phyloP scores from a whole-genome alignment of 2,797 vertebrate species.

The Cuculus canorus region DNA sequence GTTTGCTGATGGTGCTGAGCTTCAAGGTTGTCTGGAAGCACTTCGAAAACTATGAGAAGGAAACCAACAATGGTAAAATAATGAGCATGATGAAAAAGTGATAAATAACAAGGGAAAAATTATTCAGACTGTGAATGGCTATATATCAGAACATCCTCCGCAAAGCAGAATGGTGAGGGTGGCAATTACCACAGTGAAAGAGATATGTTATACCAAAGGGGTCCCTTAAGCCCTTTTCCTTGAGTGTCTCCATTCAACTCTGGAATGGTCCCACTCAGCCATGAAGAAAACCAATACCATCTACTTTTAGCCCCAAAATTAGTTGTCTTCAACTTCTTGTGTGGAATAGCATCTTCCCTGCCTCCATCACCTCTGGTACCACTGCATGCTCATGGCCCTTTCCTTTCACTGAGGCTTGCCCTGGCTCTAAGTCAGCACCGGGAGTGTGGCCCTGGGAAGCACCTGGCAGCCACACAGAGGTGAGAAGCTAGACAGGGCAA shows the following conservation, averaged over 20 bases:
- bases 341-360: not conserved
- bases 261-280: not conserved
- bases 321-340: not conserved
- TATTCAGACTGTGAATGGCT: not conserved
- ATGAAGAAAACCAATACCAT: not conserved
- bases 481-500: not conserved
- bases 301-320: not conserved
- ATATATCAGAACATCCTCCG: not conserved
- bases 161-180: not conserved
- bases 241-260: not conserved
- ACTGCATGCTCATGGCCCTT: rapidly evolving
- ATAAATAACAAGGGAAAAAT: not conserved
- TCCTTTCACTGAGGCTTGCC: not conserved
- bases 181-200: not conserved
- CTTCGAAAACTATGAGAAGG: not conserved
- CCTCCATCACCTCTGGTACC: not conserved
- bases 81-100: not conserved
- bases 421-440: not conserved
- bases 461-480: not conserved
- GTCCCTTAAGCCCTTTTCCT: not conserved
- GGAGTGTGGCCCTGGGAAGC: rapidly evolving
- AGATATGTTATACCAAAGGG: rapidly evolving
- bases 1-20: not conserved
- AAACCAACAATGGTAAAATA: not conserved
- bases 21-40: not conserved